phyloP scores from a whole-genome alignment of 2,113 vertebrate genomes.

The Pseudolaguvia tuberculata region DNA sequence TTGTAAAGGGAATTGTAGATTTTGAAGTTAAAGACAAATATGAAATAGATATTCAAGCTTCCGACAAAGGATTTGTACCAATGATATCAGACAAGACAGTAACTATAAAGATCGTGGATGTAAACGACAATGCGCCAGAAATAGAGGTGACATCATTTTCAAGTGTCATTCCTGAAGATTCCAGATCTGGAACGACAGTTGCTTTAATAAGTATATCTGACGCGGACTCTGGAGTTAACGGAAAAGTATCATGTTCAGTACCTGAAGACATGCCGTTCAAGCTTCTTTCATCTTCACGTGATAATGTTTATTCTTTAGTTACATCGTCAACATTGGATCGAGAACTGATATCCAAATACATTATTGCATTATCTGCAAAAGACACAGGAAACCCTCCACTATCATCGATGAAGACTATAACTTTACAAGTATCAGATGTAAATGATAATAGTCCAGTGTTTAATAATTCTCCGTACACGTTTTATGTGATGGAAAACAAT shows the following conservation, averaged over 20 bases:
- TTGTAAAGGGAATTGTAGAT: slow-evolving; percentile 45
- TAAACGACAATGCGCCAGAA: slow-evolving; percentile 73
- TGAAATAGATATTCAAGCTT: slow-evolving; percentile 52
- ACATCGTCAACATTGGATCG: slow-evolving; percentile 46
- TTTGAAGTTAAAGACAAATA: slow-evolving; percentile 48
- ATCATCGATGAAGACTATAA: slow-evolving; percentile 47
- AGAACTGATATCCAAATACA: slow-evolving; percentile 39
- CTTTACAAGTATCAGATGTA: slow-evolving; percentile 51
- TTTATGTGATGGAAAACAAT: slow-evolving; percentile 56
- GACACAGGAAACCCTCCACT: slow-evolving; percentile 48
- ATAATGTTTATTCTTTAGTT: slow-evolving; percentile 51
- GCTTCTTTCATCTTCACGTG: slow-evolving; percentile 32
- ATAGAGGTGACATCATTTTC: slow-evolving; percentile 78
- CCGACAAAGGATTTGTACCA: slow-evolving; percentile 43
- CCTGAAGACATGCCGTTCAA: slow-evolving; percentile 43
- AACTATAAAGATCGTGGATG: slow-evolving; percentile 52
- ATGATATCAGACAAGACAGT: slow-evolving; percentile 48
- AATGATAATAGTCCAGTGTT: slow-evolving; percentile 58
- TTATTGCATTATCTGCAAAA: slow-evolving; percentile 43
- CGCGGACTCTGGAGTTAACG: slow-evolving; percentile 49
- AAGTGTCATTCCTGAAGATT: slow-evolving; percentile 63
- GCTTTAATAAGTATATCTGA: slow-evolving; percentile 52
- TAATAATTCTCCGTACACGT: slow-evolving; percentile 20
- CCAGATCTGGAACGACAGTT: slow-evolving; percentile 49
- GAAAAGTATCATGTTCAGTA: slow-evolving; percentile 61